A percentile compares a stretch with the other conserved stretches of the same genome.
phyloP scores from a whole-genome alignment of 2,113 vertebrate species.

The Lampris incognitus region DNA sequence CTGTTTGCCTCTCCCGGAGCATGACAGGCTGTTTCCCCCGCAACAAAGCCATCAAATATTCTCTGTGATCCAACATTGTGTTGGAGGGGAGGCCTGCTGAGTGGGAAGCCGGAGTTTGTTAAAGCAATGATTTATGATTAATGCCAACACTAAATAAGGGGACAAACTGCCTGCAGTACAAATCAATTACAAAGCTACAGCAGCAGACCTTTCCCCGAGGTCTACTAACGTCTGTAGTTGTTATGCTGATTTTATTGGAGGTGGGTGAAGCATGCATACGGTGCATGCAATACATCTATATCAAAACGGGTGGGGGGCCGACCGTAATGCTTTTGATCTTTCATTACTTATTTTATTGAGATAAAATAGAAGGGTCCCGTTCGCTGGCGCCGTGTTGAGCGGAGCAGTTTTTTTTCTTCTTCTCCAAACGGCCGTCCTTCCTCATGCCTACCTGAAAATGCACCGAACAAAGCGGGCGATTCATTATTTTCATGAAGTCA shows the following conservation, averaged over 20 bases:
- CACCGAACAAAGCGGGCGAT: conserved; percentile 75
- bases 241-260: conserved; percentile 83
- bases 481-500: conserved; percentile 80
- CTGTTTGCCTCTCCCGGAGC: conserved; percentile 81
- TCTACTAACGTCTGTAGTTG: conserved; percentile 78
- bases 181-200: conserved; percentile 83
- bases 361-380: conserved; percentile 75
- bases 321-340: conserved; percentile 77
- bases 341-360: conserved; percentile 77
- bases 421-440: conserved; percentile 36
- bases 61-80: conserved; percentile 83
- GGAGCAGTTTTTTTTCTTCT: conserved; percentile 58
- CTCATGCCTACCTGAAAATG: conserved; percentile 53
- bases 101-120: conserved; percentile 83
- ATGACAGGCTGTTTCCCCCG: conserved; percentile 84
- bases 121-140: conserved; percentile 87
- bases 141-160: conserved; percentile 83
- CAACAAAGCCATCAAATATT: conserved; percentile 85
- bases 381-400: conserved; percentile 44
- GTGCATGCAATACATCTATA: conserved; percentile 73
- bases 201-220: conserved; percentile 79
- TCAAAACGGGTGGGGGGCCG: conserved; percentile 72
- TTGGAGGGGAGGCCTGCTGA: conserved; percentile 80
- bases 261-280: conserved; percentile 75
- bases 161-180: conserved; percentile 83